Evolutionary conservation across 2,113 vertebrate species (phyloP), one percentile per base, ranked within the genome.

Genomic region (Sinocyclocheilus rhinocerous): DNA sequence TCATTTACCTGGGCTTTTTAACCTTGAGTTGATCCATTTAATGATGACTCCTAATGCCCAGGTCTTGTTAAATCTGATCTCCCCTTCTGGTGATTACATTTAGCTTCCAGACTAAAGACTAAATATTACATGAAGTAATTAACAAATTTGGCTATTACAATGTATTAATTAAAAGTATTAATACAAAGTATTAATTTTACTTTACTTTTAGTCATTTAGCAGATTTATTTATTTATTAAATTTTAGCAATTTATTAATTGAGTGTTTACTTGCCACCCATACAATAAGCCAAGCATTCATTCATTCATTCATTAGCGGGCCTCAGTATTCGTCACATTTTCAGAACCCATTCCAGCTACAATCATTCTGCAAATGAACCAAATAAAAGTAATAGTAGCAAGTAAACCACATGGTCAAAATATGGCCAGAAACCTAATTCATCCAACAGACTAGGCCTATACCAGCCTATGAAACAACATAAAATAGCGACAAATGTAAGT

Each of bases 1-100:
- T n/a, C n/a, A 36, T 69, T 69, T 70, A 70, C 67, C 67, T 70
- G 33, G 67, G 67, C 18, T 36, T 70, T 70, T 70, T 4, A 36
- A 7, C 29, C 16, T 70, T 2, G 8, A 20, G 33, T 70, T 39
- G 67, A 70, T 70, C 33, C 67, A 70, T 70, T 70, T 1, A 70
- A 70, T 9, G 33, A 36, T 20, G 7, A 4, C 29, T 70, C 18
- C 29, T 20, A 36, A 36, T 20, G 16, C 20, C 16, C 8, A 4
- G 67, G 33, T 70, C 18, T 70, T 5, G 7, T 39, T 70, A 70
- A 70, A 70, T 70, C 16, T 39, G 33, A 70, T 70, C 8, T 39
- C 33, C 33, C 1, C 26, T 26, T 26, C 26, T 70, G 4, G 7
- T 39, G 33, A 70, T 20, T 20, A 70, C 1, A 0, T 63, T 26